Evolutionary conservation across 2,888 invertebrate species (phyloP).

Genomic region (Pristionchus japonicus): DNA sequence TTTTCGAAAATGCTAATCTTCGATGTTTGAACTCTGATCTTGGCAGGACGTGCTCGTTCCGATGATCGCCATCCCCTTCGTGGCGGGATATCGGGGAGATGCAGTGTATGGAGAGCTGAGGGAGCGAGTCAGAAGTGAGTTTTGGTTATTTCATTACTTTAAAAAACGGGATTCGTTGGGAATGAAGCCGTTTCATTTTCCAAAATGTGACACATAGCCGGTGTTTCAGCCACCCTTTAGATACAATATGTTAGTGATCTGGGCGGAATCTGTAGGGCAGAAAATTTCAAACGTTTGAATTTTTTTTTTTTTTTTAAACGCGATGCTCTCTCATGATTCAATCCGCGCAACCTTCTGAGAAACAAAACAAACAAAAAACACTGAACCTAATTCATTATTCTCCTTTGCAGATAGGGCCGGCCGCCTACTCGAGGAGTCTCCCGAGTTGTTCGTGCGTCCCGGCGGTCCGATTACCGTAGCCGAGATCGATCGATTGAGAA

Average conservation of each 20-base stretch:
- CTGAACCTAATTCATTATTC: too few relatives aligned
- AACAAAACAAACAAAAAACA: too few relatives aligned
- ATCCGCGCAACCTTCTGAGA: too few relatives aligned
- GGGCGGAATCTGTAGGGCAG: too few relatives aligned
- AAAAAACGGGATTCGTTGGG: too few relatives aligned
- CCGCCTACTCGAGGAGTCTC: conserved; percentile 50
- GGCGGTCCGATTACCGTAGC: conserved; percentile 55
- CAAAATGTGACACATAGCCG: too few relatives aligned
- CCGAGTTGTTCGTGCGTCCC: conserved; percentile 42
- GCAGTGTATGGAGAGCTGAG: conserved; percentile 55
- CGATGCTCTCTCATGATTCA: too few relatives aligned
- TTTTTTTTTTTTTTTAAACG: too few relatives aligned
- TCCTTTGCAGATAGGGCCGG: conserved; percentile 49
- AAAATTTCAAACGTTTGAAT: too few relatives aligned
- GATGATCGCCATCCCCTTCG: conserved; percentile 66
- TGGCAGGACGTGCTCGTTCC: conserved; percentile 55
- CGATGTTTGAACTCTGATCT: conserved; percentile 39
- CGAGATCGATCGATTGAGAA: conserved; percentile 49
- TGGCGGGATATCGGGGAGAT: conserved; percentile 63
- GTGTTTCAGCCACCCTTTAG: background rate
- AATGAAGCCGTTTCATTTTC: too few relatives aligned
- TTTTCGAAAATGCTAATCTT: background rate
- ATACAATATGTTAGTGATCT: too few relatives aligned
- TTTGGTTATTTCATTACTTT: too few relatives aligned
- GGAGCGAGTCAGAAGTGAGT: conserved; percentile 51